These are phyloP conservation scores for Meganola albula DNA, from an alignment of 2,888 invertebrate species.

Conservation along the genomic window DNA sequence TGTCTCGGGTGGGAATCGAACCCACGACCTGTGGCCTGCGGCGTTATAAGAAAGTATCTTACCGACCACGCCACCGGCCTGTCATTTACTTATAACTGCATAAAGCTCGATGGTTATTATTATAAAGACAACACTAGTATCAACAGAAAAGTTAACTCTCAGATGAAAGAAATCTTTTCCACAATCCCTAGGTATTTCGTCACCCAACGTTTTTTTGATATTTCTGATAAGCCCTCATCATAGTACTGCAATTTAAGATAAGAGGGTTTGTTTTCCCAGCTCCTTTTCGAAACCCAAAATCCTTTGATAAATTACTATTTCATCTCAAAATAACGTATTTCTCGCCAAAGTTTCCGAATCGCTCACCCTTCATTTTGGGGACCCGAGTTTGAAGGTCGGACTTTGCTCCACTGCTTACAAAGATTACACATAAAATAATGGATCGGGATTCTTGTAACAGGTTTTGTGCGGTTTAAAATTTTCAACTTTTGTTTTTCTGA, in stretches of 20 bases:
- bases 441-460: not conserved
- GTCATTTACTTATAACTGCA: no score
- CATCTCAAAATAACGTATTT: conserved; percentile 66
- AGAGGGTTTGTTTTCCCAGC: conserved; percentile 55
- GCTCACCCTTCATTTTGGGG: conserved; percentile 45
- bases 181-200: no score
- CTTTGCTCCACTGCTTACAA: conserved; percentile 11
- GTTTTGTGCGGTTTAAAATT: not conserved
- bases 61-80: no score
- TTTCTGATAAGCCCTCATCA: conserved; percentile 36
- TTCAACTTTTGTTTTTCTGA: no score
- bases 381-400: conserved; percentile 15
- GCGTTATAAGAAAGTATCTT: no score
- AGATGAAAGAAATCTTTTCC: no score
- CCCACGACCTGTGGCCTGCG: no score
- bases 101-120: no score
- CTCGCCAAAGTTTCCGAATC: conserved; percentile 52
- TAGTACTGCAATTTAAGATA: conserved; percentile 31
- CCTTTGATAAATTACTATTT: conserved; percentile 77
- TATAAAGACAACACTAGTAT: no score
- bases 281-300: conserved; percentile 63
- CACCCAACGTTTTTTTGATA: conserved; percentile 30
- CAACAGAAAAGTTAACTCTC: no score
- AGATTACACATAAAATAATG: conserved; percentile 8
- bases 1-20: no score